Conservation (phyloP, 2,797 vertebrate genomes). For the Denticeps clupeoides region DNA sequence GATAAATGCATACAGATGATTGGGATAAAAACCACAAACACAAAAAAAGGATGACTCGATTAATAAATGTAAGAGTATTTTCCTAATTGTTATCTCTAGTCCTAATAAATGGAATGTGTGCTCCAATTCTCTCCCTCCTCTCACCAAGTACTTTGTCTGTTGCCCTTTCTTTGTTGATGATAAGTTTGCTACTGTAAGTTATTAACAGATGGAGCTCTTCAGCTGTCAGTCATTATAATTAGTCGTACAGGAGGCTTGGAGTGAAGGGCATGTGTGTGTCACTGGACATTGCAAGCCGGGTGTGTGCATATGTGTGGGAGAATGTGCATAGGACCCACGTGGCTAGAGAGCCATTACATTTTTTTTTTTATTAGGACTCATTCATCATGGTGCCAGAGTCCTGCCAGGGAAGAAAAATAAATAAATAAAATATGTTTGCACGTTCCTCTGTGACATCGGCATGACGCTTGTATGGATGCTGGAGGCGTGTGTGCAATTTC, state of each 20-base stretch:
- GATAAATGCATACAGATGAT: too few relatives aligned
- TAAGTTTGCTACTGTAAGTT: conserved; percentile 38
- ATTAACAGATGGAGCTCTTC: conserved; percentile 59
- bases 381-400: background rate
- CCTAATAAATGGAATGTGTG: too few relatives aligned
- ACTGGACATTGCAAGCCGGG: too few relatives aligned
- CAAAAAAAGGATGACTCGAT: too few relatives aligned
- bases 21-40: too few relatives aligned
- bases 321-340: background rate
- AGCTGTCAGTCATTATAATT: conserved; percentile 59
- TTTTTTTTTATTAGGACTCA: conserved; percentile 2
- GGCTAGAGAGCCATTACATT: too few relatives aligned
- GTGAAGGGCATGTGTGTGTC: conserved; percentile 24
- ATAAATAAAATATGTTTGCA: background rate
- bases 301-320: background rate
- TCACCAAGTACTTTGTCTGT: background rate
- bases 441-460: too few relatives aligned
- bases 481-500: too few relatives aligned
- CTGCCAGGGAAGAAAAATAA: background rate
- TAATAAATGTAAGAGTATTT: too few relatives aligned
- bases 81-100: too few relatives aligned
- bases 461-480: too few relatives aligned
- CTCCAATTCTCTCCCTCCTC: background rate
- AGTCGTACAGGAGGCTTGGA: conserved; percentile 54
- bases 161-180: background rate